A percentile compares a stretch with the other conserved stretches of the same genome.
These are phyloP conservation scores for Leucosticte australis DNA, from an alignment of 2,113 vertebrate genomes.

Conservation along the genomic window DNA sequence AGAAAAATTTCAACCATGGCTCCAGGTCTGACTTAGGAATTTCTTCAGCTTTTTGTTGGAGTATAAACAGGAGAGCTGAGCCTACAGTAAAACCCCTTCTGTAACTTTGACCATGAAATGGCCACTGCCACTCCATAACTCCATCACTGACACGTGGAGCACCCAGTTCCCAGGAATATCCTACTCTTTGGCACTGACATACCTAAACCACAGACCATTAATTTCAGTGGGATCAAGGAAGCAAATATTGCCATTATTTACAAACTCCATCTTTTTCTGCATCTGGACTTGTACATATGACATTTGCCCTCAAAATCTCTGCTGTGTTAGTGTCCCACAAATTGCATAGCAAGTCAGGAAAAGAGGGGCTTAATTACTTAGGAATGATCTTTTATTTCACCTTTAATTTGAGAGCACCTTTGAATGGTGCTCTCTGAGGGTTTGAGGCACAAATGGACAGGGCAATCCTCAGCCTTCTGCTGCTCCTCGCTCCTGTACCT, in stretches of 20 bases:
- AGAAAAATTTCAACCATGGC: not conserved
- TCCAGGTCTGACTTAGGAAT: not conserved
- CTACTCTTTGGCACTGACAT: not conserved
- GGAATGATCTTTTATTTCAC: not conserved
- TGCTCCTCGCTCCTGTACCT: not conserved
- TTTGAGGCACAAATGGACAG: not conserved
- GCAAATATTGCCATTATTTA: not conserved
- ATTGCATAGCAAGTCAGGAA: not conserved
- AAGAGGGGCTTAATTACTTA: not conserved
- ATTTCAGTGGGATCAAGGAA: not conserved
- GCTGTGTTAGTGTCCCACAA: not conserved
- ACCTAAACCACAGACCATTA: not conserved
- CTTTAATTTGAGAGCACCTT: not conserved
- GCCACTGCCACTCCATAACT: not conserved
- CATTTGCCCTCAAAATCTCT: not conserved
- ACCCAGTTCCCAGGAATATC: not conserved
- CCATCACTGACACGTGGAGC: not conserved
- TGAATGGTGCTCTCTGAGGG: not conserved
- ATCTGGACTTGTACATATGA: not conserved
- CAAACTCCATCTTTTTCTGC: not conserved
- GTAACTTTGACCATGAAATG: not conserved
- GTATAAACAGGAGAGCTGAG: not conserved
- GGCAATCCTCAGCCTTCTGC: not conserved
- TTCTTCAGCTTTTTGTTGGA: not conserved
- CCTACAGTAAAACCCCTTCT: not conserved